Percentiles rank a stretch among this genome's conserved stretches.
These are phyloP conservation scores for Halichondria panicea DNA, from an alignment of 37 sponge, comb jelly and placozoan species.

Conservation along the genomic window DNA sequence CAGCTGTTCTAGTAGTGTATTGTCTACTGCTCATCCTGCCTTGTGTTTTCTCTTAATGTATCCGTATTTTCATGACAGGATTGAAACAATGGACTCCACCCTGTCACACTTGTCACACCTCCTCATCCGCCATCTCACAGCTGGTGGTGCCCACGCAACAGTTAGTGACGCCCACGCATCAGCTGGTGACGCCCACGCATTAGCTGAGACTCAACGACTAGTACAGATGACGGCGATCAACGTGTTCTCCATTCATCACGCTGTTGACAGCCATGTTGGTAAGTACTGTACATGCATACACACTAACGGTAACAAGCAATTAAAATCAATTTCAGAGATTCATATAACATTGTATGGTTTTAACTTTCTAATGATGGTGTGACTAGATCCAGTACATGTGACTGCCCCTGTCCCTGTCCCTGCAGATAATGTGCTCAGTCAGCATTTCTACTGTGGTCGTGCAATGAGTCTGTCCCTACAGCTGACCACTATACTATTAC, in stretches of 20 bases:
- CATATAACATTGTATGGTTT: too few species aligned
- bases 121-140: too few species aligned
- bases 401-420: background rate
- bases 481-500: background rate
- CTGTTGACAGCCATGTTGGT: slow-evolving; percentile 13
- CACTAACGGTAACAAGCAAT: background rate
- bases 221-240: slow-evolving; percentile 67
- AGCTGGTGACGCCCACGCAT: background rate
- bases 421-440: background rate
- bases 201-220: slow-evolving; percentile 12
- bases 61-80: too few species aligned
- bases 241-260: slow-evolving; percentile 72
- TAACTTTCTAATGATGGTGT: background rate
- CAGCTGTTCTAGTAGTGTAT: too few species aligned
- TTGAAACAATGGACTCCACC: slow-evolving; percentile 35
- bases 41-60: too few species aligned
- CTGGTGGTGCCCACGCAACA: slow-evolving; percentile 10
- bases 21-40: too few species aligned
- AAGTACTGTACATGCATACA: background rate
- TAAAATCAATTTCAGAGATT: too few species aligned
- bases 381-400: background rate
- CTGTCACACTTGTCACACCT: too few species aligned
- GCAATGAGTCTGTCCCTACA: slow-evolving; percentile 18
- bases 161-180: background rate
- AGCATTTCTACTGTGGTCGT: slow-evolving; percentile 33